Conservation (phyloP, 1,140 invertebrate genomes). For the Cherax destructor region DNA sequence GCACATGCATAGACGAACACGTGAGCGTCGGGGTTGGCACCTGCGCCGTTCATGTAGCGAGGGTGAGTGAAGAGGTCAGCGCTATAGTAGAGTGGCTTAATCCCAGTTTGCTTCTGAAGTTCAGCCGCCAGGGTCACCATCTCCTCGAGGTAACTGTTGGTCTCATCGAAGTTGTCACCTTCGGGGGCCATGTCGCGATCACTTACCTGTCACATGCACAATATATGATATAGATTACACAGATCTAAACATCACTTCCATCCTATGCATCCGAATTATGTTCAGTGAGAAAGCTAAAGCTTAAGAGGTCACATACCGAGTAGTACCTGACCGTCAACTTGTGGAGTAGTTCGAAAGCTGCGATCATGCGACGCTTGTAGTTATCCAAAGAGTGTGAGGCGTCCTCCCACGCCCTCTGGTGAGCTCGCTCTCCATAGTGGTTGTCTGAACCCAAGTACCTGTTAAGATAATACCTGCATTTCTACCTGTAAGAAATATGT, state of each 20-base stretch:
- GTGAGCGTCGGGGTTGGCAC: constrained; percentile 68
- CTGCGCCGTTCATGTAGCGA: constrained; percentile 70
- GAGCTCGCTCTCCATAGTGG: constrained; percentile 76
- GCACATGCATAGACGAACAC: constrained; percentile 71
- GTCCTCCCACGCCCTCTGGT: constrained; percentile 80
- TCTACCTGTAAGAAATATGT: no score
- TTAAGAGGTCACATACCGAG: constrained; percentile 21
- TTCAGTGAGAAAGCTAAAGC: neutral
- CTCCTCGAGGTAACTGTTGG: constrained; percentile 48
- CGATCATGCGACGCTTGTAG: constrained; percentile 79
- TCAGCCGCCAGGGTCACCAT: constrained; percentile 62
- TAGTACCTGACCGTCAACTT: constrained; percentile 76
- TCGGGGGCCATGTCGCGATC: constrained; percentile 62
- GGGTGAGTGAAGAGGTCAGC: constrained; percentile 70
- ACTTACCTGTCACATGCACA: constrained; percentile 22
- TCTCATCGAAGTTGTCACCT: constrained; percentile 55
- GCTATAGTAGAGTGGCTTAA: constrained; percentile 59
- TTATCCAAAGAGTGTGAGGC: constrained; percentile 78
- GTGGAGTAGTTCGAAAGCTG: constrained; percentile 81
- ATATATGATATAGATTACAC: neutral
- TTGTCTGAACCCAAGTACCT: constrained; percentile 74
- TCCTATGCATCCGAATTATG: neutral
- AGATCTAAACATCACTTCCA: neutral
- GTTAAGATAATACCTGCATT: neutral
- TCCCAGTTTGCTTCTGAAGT: constrained; percentile 63